These are phyloP conservation scores for Drosophila kepulauana DNA, from an alignment of 1,140 invertebrate genomes.

Conservation along the genomic window DNA sequence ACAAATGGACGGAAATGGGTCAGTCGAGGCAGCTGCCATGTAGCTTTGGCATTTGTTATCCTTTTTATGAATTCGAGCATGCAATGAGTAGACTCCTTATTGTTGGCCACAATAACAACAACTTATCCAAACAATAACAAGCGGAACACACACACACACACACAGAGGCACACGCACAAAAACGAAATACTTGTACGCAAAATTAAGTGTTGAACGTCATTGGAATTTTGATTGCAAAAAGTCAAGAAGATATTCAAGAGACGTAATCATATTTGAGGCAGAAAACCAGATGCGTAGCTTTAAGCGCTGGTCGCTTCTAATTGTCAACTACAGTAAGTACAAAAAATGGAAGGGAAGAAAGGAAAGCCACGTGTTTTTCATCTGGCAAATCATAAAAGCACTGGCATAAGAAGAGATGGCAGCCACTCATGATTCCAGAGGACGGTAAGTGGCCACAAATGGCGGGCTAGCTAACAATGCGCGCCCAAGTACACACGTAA, in stretches of 20 bases:
- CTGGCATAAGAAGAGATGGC: not conserved
- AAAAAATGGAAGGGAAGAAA: no score
- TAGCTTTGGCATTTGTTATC: conserved; percentile 75
- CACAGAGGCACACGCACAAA: not conserved
- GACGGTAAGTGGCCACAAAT: conserved; percentile 47
- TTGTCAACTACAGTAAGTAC: conserved; percentile 17
- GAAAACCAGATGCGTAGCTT: conserved; percentile 6
- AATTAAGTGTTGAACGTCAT: conserved; percentile 68
- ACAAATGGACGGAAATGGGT: conserved; percentile 53
- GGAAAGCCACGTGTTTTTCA: conserved; percentile 42
- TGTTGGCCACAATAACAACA: conserved; percentile 43
- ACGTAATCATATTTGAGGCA: conserved; percentile 19
- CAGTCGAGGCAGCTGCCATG: conserved; percentile 55
- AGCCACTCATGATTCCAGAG: not conserved
- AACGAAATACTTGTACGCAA: not conserved
- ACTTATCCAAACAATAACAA: conserved; percentile 34
- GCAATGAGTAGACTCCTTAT: conserved; percentile 44
- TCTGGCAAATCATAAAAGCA: conserved; percentile 36
- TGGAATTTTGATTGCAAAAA: conserved; percentile 77
- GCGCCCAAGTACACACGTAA: conserved; percentile 1
- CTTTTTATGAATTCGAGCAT: conserved; percentile 70
- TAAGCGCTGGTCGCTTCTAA: not conserved
- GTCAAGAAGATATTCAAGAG: conserved; percentile 2
- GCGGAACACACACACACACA: conserved; percentile 11
- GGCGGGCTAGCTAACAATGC: conserved; percentile 38